Evolutionary conservation across 2,113 vertebrate genomes (phyloP).

Genomic region (Pterocles orientalis): DNA sequence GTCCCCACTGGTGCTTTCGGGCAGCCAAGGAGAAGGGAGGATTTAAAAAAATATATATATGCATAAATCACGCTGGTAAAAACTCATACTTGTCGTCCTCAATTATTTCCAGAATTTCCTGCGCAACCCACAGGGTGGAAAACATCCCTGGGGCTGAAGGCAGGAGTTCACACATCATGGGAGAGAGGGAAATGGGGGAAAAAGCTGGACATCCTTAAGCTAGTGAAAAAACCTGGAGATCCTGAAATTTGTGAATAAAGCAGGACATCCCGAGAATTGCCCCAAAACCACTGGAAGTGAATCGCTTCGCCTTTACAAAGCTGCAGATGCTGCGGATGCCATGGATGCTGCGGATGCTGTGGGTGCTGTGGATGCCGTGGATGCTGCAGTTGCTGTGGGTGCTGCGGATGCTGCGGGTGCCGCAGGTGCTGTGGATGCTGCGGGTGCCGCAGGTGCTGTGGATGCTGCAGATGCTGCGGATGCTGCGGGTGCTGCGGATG

Average conservation of each 20-base stretch:
- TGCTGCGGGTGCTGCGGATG: no score
- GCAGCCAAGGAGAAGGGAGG: not conserved
- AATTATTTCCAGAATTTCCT: not conserved
- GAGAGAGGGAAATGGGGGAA: fast-evolving
- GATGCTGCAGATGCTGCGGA: no score
- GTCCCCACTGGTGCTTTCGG: fast-evolving
- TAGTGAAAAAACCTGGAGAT: no score
- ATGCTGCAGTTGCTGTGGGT: no score
- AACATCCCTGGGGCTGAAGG: not conserved
- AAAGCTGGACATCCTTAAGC: not conserved
- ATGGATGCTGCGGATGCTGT: no score
- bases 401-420: no score
- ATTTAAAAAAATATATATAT: not conserved
- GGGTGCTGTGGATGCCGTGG: no score
- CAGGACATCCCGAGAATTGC: no score
- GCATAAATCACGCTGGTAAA: not conserved
- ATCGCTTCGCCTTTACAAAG: not conserved
- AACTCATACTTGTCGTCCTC: not conserved
- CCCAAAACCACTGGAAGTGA: not conserved
- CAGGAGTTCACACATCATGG: not conserved
- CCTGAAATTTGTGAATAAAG: no score
- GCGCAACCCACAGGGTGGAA: not conserved
- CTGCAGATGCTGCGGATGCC: no score
- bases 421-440: no score
- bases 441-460: no score